Conservation (phyloP, 2,888 invertebrate species). For the Pharmacophagus antenor region DNA sequence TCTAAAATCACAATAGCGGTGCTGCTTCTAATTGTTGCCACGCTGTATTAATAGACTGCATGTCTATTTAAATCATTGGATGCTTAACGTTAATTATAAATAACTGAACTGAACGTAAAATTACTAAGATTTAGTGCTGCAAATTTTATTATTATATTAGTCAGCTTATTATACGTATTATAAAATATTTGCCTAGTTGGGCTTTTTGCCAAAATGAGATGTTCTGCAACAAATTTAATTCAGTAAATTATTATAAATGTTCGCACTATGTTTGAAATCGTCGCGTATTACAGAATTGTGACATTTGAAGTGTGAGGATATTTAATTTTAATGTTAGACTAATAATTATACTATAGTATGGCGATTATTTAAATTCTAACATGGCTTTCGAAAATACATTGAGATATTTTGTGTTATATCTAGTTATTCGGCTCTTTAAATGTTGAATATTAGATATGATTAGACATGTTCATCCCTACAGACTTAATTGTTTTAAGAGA, state of each 20-base stretch:
- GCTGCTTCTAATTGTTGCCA: slow-evolving; percentile 16
- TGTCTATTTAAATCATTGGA: slow-evolving; percentile 25
- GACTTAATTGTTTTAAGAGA: too few species aligned
- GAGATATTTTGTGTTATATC: background rate
- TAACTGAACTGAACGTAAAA: slow-evolving; percentile 17
- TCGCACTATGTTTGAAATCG: slow-evolving; percentile 48
- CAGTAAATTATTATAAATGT: slow-evolving; percentile 56
- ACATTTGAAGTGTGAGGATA: slow-evolving; percentile 39
- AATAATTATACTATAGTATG: slow-evolving; percentile 11
- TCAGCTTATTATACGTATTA: slow-evolving; percentile 28
- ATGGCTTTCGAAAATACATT: slow-evolving; percentile 9
- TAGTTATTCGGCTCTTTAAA: too few species aligned
- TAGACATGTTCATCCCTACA: too few species aligned
- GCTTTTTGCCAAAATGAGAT: slow-evolving; percentile 58
- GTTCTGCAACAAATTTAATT: slow-evolving; percentile 55
- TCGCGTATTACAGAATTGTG: slow-evolving; percentile 42
- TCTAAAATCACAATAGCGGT: slow-evolving; percentile 5
- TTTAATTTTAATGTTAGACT: slow-evolving; percentile 26
- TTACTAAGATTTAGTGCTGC: slow-evolving; percentile 17
- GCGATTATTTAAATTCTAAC: slow-evolving; percentile 10
- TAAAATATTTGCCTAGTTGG: slow-evolving; percentile 58
- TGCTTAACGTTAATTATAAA: slow-evolving; percentile 20
- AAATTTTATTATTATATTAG: background rate
- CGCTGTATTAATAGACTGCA: slow-evolving; percentile 14
- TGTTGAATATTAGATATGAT: background rate